phyloP scores from a whole-genome alignment of 1,140 invertebrate species.

The Scaptomyza pallida region DNA sequence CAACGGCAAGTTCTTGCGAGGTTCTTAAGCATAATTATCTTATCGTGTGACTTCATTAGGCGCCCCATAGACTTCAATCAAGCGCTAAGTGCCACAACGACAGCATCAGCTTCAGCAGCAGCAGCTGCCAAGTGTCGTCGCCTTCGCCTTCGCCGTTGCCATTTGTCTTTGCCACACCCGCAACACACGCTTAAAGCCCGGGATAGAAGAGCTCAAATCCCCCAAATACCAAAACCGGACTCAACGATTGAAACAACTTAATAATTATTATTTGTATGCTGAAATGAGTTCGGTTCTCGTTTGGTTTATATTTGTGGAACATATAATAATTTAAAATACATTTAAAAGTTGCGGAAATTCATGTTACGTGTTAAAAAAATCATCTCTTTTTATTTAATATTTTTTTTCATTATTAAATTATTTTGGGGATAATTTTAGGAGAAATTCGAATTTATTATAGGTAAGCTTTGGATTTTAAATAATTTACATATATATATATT shows the following conservation, averaged over 20 bases:
- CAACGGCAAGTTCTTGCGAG: constrained; percentile 7
- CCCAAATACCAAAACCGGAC: constrained; percentile 32
- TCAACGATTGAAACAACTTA: constrained; percentile 8
- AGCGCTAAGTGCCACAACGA: constrained; percentile 34
- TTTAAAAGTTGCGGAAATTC: no score
- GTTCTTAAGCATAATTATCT: constrained; percentile 55
- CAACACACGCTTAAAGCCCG: constrained; percentile 26
- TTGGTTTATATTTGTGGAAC: no score
- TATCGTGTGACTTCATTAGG: constrained; percentile 56
- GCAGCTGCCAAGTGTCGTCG: constrained; percentile 48
- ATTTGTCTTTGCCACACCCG: constrained; percentile 52
- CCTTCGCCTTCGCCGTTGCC: constrained; percentile 45
- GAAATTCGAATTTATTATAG: no score
- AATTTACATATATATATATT: no score
- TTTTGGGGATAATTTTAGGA: no score
- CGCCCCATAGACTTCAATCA: constrained; percentile 44
- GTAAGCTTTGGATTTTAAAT: no score
- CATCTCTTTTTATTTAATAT: no score
- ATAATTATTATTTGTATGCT: constrained; percentile 7
- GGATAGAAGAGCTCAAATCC: constrained; percentile 3
- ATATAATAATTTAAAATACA: no score
- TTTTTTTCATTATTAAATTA: no score
- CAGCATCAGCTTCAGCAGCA: constrained; percentile 9
- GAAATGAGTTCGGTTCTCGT: not conserved
- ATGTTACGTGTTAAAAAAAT: no score